Percentiles rank a stretch among this genome's conserved stretches.
Evolutionary conservation across 2,113 vertebrate genomes (phyloP).

Genomic region (Rhabdomys dilectus): DNA sequence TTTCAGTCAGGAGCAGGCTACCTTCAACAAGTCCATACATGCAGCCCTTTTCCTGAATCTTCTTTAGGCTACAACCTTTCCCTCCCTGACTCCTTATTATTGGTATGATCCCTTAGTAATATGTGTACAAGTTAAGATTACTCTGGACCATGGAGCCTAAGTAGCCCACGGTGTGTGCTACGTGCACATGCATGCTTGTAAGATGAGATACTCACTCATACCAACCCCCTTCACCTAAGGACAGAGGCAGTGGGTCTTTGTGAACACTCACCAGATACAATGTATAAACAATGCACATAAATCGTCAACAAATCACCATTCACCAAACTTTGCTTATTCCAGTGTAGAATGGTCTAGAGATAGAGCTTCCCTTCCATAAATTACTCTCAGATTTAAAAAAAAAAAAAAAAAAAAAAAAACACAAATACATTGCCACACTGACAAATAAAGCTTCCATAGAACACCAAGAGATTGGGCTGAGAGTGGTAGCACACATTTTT

Average conservation of each 20-base stretch:
- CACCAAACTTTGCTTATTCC: background rate
- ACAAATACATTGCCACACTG: background rate
- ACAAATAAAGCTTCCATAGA: background rate
- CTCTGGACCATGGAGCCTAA: background rate
- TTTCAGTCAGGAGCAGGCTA: background rate
- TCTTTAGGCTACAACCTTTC: background rate
- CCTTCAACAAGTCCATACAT: background rate
- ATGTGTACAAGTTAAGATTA: background rate
- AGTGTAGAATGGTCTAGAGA: background rate
- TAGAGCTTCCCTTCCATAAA: background rate
- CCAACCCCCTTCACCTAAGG: background rate
- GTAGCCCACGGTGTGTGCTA: background rate
- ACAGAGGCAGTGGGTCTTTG: background rate
- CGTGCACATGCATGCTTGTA: background rate
- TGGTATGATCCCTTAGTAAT: background rate
- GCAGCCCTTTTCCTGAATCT: background rate
- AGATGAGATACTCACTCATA: background rate
- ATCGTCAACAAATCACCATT: conserved; percentile 4
- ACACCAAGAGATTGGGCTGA: background rate
- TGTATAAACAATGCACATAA: background rate
- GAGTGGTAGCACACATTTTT: background rate
- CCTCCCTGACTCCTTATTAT: background rate
- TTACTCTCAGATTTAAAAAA: background rate
- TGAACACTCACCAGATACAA: background rate
- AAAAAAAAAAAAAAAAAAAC: background rate